Conservation (phyloP, 2,113 vertebrate species). For the Prionailurus bengalensis region DNA sequence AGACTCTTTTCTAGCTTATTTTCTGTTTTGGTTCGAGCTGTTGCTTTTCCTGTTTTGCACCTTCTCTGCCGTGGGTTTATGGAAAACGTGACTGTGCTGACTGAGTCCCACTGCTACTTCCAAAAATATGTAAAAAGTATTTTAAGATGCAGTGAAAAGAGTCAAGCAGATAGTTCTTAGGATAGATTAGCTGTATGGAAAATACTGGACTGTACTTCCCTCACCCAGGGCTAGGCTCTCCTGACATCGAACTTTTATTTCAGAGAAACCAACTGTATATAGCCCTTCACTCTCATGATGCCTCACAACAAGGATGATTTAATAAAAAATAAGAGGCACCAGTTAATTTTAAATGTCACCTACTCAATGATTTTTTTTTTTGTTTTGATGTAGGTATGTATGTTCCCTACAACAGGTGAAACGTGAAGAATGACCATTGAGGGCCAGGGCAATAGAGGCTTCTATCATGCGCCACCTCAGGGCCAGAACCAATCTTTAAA, state of each 20-base stretch:
- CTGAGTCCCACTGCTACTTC: neutral
- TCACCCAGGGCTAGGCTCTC: neutral
- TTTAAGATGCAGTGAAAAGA: neutral
- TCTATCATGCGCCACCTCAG: neutral
- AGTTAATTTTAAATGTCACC: neutral
- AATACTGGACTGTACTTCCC: neutral
- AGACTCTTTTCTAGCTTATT: neutral
- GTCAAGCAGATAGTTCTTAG: neutral
- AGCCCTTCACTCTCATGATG: neutral
- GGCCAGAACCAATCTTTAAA: neutral
- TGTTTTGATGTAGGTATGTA: neutral
- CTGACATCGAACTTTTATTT: neutral
- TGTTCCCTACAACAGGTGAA: neutral
- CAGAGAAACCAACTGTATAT: neutral
- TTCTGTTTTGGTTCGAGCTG: neutral
- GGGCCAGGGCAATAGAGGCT: neutral
- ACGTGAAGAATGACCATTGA: neutral
- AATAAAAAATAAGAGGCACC: neutral
- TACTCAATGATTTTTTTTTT: neutral
- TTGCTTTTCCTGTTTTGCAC: neutral
- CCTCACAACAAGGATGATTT: neutral
- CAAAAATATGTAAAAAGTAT: neutral
- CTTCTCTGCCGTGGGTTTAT: neutral
- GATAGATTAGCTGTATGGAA: neutral
- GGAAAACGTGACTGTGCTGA: neutral